Base-by-base conservation (phyloP, 2,888 invertebrate genomes). In the Meteorus cinctellus region DNA sequence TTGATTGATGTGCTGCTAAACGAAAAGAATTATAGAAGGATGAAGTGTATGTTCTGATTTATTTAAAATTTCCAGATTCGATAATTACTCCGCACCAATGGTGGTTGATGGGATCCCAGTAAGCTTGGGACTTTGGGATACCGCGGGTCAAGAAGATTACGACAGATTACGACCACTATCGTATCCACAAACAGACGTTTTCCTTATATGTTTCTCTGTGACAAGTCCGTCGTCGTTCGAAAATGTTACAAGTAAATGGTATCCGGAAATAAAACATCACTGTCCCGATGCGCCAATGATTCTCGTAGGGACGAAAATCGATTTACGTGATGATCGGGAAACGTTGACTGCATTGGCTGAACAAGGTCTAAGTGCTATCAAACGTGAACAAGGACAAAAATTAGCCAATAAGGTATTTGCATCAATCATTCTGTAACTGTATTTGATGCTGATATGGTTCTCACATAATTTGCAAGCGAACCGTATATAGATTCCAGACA, bases 231-330 rank as follows among this genome's bases (percentile, higher is more conserved):
- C 98, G 72, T 99, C 99, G 69, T 99, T 98, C 92, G 99, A 99
- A 92, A 99, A 99, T 93, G 98, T 99, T 81, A 97, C 97, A 87
- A 98, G 98, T 82, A 99, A 99, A 92, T 99, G 99, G 99, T 98
- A 98, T 91, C 99, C 99, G 82, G 99, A 99, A 93, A 98, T 99
- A 86, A 98, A 98, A 91, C 99, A 99, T 91, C 99, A 99, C 90
- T 99, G 99, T 92, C 98, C 99, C 79, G 98, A 99, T 92, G 98
- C 98, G 82, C 99, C 99, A 79, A 97, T 99, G 90, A 96, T 99
- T 90, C 93, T 99, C 91, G 98, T 99, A 90, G 98, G 98, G 86
- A 99, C 99, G 82, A 99, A 99, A 93, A 97, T 98, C 91, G 99
- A 99, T 92, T 93, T 99, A 90, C 93, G 99, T 88, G 99, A 99